A percentile compares a stretch with the other conserved stretches of the same genome.
phyloP scores from a whole-genome alignment of 2,113 vertebrate genomes.

The Psophia crepitans region DNA sequence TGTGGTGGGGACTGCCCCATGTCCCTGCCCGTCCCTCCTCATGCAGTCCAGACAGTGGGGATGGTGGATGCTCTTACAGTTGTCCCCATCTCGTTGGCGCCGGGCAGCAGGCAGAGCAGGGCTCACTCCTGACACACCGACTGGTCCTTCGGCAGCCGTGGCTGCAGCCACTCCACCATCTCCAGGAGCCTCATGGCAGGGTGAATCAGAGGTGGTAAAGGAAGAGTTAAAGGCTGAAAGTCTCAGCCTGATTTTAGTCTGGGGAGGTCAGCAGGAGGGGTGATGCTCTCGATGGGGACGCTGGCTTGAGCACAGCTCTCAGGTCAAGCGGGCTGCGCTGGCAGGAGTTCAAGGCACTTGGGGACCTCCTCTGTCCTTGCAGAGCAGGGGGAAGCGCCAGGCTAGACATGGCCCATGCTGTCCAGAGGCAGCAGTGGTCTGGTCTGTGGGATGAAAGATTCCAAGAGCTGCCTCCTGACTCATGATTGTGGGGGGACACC shows the following conservation, averaged over 20 bases:
- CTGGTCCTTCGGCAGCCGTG: accelerated
- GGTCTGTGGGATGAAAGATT: background rate
- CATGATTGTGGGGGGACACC: accelerated
- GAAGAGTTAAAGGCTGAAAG: background rate
- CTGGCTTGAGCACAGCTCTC: background rate
- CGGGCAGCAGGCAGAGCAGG: accelerated
- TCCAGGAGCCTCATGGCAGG: background rate
- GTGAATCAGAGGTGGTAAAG: background rate
- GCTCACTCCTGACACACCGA: background rate
- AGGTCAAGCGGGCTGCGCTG: background rate
- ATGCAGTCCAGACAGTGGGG: background rate
- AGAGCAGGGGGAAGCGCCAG: background rate
- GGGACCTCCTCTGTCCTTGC: background rate
- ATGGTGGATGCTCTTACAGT: accelerated
- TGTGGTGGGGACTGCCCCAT: background rate
- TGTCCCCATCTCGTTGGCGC: accelerated
- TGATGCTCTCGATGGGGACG: background rate
- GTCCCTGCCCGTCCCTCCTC: background rate
- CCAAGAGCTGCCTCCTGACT: background rate
- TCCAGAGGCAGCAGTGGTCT: background rate
- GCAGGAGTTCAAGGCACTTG: background rate
- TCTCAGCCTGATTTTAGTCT: background rate
- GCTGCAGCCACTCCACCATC: background rate
- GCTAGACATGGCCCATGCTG: background rate
- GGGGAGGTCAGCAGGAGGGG: background rate